phyloP scores from a whole-genome alignment of 2,888 invertebrate genomes.

The Achlya flavicornis region DNA sequence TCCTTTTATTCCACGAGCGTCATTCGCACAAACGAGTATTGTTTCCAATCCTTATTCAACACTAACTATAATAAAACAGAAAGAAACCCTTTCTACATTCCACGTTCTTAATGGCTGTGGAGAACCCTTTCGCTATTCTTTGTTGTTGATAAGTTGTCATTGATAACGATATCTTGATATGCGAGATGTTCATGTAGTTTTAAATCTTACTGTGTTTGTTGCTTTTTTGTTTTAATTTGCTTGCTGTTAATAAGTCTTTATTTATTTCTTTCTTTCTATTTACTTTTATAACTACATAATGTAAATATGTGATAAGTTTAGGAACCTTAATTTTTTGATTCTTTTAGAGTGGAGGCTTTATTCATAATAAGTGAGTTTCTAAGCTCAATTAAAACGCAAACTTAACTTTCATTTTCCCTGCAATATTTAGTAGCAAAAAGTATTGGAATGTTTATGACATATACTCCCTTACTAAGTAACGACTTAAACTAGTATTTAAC shows the following conservation, averaged over 20 bases:
- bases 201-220: too few relatives aligned
- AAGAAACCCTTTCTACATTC: slow-evolving; percentile 50
- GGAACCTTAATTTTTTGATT: too few relatives aligned
- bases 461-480: neutral
- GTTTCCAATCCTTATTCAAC: slow-evolving; percentile 56
- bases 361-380: neutral
- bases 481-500: slow-evolving; percentile 13
- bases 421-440: neutral
- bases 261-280: too few relatives aligned
- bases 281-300: too few relatives aligned
- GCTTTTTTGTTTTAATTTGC: too few relatives aligned
- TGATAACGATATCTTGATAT: slow-evolving; percentile 14
- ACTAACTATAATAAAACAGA: slow-evolving; percentile 37
- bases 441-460: slow-evolving; percentile 3
- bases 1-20: slow-evolving; percentile 60
- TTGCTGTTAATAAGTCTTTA: too few relatives aligned
- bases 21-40: slow-evolving; percentile 61
- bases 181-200: neutral
- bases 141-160: slow-evolving; percentile 24
- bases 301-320: too few relatives aligned
- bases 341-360: too few relatives aligned
- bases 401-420: neutral
- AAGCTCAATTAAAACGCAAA: neutral
- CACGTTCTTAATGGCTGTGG: slow-evolving; percentile 33
- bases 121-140: slow-evolving; percentile 12